Evolutionary conservation across 2,888 invertebrate species (phyloP).

Genomic region (Synergus laeviventris): DNA sequence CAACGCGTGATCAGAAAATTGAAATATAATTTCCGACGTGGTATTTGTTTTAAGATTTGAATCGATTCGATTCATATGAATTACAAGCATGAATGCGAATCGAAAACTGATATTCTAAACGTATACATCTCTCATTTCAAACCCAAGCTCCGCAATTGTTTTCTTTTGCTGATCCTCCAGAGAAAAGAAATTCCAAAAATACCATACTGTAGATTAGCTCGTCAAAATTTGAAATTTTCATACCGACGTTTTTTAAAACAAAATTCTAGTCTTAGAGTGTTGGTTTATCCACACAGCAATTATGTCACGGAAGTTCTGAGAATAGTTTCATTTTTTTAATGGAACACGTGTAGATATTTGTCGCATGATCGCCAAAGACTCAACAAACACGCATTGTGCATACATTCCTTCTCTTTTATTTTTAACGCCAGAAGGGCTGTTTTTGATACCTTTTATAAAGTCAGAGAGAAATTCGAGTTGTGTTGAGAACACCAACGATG

Average conservation of each 20-base stretch:
- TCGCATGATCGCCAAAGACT: conserved; percentile 50
- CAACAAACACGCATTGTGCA: conserved; percentile 12
- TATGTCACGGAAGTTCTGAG: conserved; percentile 40
- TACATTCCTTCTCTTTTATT: neutral
- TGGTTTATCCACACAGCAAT: conserved; percentile 20
- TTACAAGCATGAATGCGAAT: neutral
- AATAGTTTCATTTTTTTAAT: conserved; percentile 66
- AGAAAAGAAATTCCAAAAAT: neutral
- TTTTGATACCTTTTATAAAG: neutral
- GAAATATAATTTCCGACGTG: neutral
- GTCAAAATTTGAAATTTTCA: conserved; percentile 26
- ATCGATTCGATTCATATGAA: too few relatives aligned
- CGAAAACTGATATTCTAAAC: neutral
- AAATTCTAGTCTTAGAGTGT: conserved; percentile 15
- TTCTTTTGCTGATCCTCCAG: neutral
- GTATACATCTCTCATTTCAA: neutral
- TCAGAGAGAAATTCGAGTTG: neutral
- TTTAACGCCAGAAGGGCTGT: neutral
- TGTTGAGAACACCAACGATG: neutral
- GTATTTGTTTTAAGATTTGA: neutral
- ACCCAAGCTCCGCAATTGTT: neutral
- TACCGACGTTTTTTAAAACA: neutral
- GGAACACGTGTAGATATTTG: conserved; percentile 69
- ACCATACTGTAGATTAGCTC: conserved; percentile 3
- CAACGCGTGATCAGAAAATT: neutral